Evolutionary conservation across 2,888 invertebrate genomes (phyloP), one percentile per base, ranked within the genome.

Genomic region (Drosophila basisetae): DNA sequence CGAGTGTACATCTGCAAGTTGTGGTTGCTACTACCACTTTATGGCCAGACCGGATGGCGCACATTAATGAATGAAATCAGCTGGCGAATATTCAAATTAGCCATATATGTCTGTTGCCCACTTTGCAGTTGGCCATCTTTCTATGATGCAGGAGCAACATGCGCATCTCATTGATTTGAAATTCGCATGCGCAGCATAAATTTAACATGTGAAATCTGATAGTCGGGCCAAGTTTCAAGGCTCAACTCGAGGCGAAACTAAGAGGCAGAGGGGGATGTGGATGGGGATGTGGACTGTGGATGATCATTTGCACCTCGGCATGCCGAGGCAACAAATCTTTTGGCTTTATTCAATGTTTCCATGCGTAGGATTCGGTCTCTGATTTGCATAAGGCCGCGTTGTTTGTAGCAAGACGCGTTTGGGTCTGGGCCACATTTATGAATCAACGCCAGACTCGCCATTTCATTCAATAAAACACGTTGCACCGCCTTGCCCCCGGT

Each of bases 391-490:
- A 70, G 69, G 83, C 69, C n/a, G 25, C 2, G 25, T 47, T 25
- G 47, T 25, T 50, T 68, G 53, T 66, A 61, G 68, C 73, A 55
- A 68, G 67, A 43, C 56, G 68, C 64, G 61, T 70, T 70, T 61
- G 62, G 62, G 59, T 56, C 72, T 73, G 76, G 79, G 79, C 76
- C 80, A 72, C 91, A 92, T 92, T 91, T 91, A 91, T 91, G 91
- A 91, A 91, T 91, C 91, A 91, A 91, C 92, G 91, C 92, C 91
- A 92, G 84, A 86, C 91, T 79, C 78, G 82, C 84, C 89, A 90
- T 88, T 92, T 92, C 91, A 91, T 92, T 91, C 91, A 91, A 91
- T 91, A 91, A 91, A 91, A 91, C 89, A 91, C 85, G 87, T 81
- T 77, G 55, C 53, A 30, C 58, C 35, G n/a, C 72, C 25, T 52